Evolutionary conservation across 2,888 invertebrate species (phyloP).

Genomic region (Epinotia demarniana): DNA sequence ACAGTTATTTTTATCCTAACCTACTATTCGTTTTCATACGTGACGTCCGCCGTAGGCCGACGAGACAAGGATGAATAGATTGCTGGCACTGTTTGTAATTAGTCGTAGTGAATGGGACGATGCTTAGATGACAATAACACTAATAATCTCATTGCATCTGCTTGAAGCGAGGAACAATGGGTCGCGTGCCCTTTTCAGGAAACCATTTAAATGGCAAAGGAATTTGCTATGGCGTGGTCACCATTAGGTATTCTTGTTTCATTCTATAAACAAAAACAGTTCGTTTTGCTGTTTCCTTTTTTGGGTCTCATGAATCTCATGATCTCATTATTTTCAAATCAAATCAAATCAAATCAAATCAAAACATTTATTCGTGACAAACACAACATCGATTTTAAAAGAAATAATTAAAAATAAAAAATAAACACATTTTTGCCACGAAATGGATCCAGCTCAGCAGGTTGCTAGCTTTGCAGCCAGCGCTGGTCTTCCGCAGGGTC

Average conservation of each 20-base stretch:
- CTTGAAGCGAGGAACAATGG: conserved; percentile 37
- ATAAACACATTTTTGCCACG: no score
- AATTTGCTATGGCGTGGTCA: conserved; percentile 12
- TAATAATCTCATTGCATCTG: conserved; percentile 41
- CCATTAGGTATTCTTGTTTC: conserved; percentile 3
- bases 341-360: no score
- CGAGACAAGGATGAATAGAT: conserved; percentile 39
- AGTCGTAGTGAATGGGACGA: conserved; percentile 35
- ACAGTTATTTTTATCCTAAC: conserved; percentile 59
- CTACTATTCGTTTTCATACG: conserved; percentile 57
- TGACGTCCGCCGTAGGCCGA: conserved; percentile 51
- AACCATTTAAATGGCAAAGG: conserved; percentile 18
- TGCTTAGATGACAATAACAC: conserved; percentile 35
- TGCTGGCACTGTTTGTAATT: conserved; percentile 32
- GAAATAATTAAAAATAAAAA: no score
- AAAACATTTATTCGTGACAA: no score
- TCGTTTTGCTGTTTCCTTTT: not conserved
- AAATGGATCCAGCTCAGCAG: no score
- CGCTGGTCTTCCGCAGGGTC: no score
- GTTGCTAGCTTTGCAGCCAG: no score
- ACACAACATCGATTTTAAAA: no score
- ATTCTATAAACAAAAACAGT: not conserved
- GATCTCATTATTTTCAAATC: no score
- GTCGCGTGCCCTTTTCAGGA: conserved; percentile 34
- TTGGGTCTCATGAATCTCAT: not conserved